Evolutionary conservation across 2,888 invertebrate species (phyloP), one percentile per base, ranked within the genome.

Genomic region (Poecilus cupreus): DNA sequence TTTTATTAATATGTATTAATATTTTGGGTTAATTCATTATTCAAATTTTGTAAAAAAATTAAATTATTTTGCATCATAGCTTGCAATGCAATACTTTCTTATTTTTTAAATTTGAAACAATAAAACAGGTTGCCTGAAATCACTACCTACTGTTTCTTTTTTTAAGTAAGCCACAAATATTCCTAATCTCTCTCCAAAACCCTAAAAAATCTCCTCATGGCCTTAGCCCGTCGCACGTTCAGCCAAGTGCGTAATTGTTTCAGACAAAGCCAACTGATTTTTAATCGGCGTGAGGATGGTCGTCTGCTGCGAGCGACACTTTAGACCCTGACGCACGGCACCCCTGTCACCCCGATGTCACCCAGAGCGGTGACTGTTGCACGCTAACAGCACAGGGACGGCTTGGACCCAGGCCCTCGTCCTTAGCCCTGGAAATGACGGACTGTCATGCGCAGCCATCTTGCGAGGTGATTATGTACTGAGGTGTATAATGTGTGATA

Each of bases 231-330:
- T 26, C 26, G 26, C 26, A 32, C 32, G 60, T 22, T 37, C 77
- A 77, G 8, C 57, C 39, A 37, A 43, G 77, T 77, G 43, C 77
- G 43, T 77, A 60, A 77, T 77, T 77, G 77, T 43, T 60, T 60
- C 43, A 60, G 77, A 77, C 77, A 60, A 60, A 60, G 77, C 77
- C 60, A 77, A 77, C 60, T 60, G 77, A 77, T 77, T 77, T 77
- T 39, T 37, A 77, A 77, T 60, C 77, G 18, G 22, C 18, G 16
- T 18, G 60, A 22, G 74, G 74, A 24, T 22, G 43, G 49, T 11
- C 43, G 74, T 46, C 43, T 24, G 57, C 77, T 54, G 77, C 26
- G n/a, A 11, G 24, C 43, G 57, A 77, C 37, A 54, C 60, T 43
- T 77, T 37, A 77, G 54, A 32, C 24, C 24, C 39, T 43, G 49